phyloP scores from a whole-genome alignment of 2,888 invertebrate genomes.

The Dryobota labecula region DNA sequence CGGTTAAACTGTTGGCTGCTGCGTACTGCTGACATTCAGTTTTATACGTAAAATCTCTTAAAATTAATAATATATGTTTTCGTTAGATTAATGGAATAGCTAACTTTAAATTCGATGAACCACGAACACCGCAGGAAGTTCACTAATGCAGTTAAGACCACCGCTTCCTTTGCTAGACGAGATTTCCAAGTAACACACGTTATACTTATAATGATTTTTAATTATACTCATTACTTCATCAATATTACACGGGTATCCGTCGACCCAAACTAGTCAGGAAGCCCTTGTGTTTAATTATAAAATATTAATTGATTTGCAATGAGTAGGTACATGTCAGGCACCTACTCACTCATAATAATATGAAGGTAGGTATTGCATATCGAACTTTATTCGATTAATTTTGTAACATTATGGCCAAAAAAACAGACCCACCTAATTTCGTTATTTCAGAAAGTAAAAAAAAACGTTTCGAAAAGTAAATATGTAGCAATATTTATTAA shows the following conservation, averaged over 20 bases:
- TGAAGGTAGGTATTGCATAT: neutral
- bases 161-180: conserved; percentile 40
- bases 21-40: neutral
- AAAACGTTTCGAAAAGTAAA: conserved; percentile 30
- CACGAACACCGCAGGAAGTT: conserved; percentile 22
- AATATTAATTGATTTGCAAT: conserved; percentile 27
- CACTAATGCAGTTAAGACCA: conserved; percentile 19
- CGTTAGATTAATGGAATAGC: neutral
- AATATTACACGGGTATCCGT: conserved; percentile 46
- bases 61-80: too few species aligned
- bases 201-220: conserved; percentile 50
- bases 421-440: conserved; percentile 10
- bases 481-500: conserved; percentile 27
- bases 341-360: too few species aligned
- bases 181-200: conserved; percentile 43
- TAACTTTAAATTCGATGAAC: conserved; percentile 2
- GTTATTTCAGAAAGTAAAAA: conserved; percentile 26
- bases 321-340: neutral
- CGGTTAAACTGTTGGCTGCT: neutral
- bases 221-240: conserved; percentile 42
- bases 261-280: conserved; percentile 25
- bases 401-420: conserved; percentile 14
- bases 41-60: neutral
- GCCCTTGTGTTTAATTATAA: conserved; percentile 28
- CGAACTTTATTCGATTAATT: neutral